phyloP scores from a whole-genome alignment of 2,888 invertebrate genomes.

The Orthosia gothica region DNA sequence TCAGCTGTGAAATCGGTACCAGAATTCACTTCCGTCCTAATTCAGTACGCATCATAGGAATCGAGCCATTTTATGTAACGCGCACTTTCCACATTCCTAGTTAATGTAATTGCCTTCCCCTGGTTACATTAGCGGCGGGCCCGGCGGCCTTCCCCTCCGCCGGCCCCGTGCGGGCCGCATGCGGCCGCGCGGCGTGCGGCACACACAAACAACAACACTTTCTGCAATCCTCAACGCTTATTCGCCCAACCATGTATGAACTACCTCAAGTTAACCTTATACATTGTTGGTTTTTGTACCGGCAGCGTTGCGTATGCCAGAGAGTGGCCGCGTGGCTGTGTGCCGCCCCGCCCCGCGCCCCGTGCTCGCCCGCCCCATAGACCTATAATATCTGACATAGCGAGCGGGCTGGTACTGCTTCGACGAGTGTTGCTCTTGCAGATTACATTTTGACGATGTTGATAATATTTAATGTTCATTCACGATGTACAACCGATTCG shows the following conservation, averaged over 20 bases:
- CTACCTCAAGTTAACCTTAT: conserved; percentile 10
- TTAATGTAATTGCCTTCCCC: conserved; percentile 89
- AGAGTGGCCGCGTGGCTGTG: conserved; percentile 4
- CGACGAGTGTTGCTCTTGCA: conserved; percentile 85
- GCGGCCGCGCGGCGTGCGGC: conserved; percentile 24
- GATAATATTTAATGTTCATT: conserved; percentile 76
- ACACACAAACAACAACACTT: background rate
- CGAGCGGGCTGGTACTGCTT: conserved; percentile 90
- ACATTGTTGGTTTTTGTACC: conserved; percentile 33
- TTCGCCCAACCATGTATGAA: conserved; percentile 25
- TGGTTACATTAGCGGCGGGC: conserved; percentile 85
- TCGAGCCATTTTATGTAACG: conserved; percentile 92
- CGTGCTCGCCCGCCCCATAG: conserved; percentile 41
- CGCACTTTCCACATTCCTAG: conserved; percentile 87
- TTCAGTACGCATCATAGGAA: conserved; percentile 91
- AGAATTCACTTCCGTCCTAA: conserved; percentile 92
- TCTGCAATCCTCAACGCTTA: conserved; percentile 10
- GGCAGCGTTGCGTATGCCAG: conserved; percentile 1
- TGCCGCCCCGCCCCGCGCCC: conserved; percentile 5
- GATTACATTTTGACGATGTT: conserved; percentile 81
- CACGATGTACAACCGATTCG: conserved; percentile 84
- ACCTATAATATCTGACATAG: conserved; percentile 70
- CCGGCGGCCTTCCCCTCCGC: conserved; percentile 72
- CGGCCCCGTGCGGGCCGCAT: conserved; percentile 58
- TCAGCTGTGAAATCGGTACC: conserved; percentile 91